Conservation (phyloP, 2,113 vertebrate genomes). For the Megatriorchis doriae region DNA sequence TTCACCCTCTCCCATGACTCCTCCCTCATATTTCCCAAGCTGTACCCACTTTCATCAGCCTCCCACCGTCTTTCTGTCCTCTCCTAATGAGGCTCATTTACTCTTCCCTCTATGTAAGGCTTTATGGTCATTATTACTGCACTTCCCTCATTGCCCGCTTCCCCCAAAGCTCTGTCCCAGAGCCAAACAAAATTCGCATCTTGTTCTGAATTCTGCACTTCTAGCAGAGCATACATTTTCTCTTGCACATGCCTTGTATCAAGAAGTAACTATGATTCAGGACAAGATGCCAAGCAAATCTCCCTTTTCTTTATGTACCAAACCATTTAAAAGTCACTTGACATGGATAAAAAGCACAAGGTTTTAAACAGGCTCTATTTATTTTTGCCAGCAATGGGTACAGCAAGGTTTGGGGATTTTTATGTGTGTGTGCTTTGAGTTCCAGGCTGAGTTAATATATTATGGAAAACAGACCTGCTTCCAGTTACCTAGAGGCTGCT, state of each 20-base stretch:
- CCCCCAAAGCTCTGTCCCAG: neutral
- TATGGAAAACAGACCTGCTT: constrained; percentile 39
- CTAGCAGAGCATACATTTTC: neutral
- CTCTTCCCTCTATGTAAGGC: neutral
- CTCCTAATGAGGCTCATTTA: neutral
- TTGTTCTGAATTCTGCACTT: neutral
- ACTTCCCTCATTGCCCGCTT: neutral
- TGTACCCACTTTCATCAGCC: neutral
- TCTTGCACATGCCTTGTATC: neutral
- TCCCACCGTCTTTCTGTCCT: neutral
- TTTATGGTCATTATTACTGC: neutral
- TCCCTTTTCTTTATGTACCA: neutral
- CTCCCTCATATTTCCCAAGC: neutral
- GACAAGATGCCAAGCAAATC: neutral
- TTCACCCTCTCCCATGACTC: neutral
- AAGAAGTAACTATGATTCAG: neutral
- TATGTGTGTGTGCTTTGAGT: neutral
- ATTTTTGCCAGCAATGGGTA: constrained; percentile 2
- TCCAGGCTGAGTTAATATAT: constrained; percentile 25
- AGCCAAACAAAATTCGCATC: neutral
- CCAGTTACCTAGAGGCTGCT: neutral
- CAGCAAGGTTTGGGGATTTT: neutral
- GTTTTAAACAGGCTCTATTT: neutral
- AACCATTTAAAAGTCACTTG: neutral
- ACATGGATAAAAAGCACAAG: neutral